Evolutionary conservation across 2,797 vertebrate genomes (phyloP), one percentile per base, ranked within the genome.

Genomic region (Sarcoramphus papa): DNA sequence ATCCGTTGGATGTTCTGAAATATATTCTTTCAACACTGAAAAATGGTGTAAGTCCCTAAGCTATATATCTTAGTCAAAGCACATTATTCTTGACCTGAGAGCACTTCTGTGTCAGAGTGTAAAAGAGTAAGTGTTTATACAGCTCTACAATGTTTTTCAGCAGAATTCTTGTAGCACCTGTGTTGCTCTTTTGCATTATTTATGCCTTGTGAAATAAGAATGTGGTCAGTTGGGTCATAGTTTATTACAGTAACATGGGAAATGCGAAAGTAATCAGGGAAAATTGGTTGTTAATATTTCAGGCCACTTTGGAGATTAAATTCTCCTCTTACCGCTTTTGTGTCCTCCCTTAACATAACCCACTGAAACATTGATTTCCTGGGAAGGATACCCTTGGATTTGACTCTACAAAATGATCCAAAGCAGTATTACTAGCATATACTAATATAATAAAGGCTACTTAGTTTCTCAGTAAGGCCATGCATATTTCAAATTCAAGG

Each of bases 21-120:
- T 95, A 64, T 18, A 30, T 85, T 97, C 87, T 93, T 90, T 87
- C 15, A 84, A 80, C 67, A 11, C 33, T 80, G 74, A 86, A 92
- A 91, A 97, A 74, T 51, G 59, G 41, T 10, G 0, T 88, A 93
- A 94, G 68, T 94, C 76, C 69, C 35, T 85, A 85, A 85, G 82
- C 79, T 86, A 14, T 76, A 9, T 92, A 85, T 51, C 85, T 94
- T 90, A 88, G 77, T 85, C 53, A n/a, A 30, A 91, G 56, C 69
- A 92, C 80, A 78, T 93, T 94, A 88, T 93, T 97, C 93, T 96
- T 97, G 67, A 81, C 80, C 74, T 78, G 88, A 93, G 76, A 96
- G 91, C 77, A 68, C 73, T 92, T 62, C 0, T 51, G 40, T 92
- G 81, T 85, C 94, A 90, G 83, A 65, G 70, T 92, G 72, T 94